A percentile compares a stretch with the other conserved stretches of the same genome.
Conservation (phyloP, 1,140 invertebrate species). For the Mya arenaria region DNA sequence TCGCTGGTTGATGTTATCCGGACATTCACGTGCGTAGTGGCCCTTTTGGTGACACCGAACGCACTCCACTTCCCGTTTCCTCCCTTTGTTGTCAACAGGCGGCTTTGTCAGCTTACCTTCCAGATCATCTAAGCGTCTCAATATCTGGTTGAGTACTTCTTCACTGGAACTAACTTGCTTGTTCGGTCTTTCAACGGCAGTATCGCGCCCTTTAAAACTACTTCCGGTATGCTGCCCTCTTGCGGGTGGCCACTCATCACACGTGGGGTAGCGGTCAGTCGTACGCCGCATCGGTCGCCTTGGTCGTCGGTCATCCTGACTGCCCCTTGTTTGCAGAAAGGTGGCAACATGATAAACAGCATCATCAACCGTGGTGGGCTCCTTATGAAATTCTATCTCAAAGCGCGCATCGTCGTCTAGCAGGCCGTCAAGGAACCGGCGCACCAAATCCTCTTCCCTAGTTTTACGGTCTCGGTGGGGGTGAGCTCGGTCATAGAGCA, state of each 20-base stretch:
- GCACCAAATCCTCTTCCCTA: constrained; percentile 45
- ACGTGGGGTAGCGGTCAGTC: neutral
- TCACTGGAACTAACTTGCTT: neutral
- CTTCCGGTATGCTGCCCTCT: too few species aligned
- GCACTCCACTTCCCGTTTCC: constrained; percentile 7
- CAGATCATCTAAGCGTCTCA: too few species aligned
- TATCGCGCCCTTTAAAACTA: neutral
- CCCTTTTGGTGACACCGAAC: constrained; percentile 18
- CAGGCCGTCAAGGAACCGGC: constrained; percentile 40
- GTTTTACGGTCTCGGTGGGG: constrained; percentile 16
- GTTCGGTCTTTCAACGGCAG: neutral
- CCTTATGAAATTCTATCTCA: constrained; percentile 48
- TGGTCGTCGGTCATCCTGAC: neutral
- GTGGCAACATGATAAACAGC: constrained; percentile 38
- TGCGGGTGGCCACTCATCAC: neutral
- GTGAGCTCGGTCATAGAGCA: constrained; percentile 43
- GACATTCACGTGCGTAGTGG: constrained; percentile 29
- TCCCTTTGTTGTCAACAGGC: too few species aligned
- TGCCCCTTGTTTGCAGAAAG: constrained; percentile 2
- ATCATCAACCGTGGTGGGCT: constrained; percentile 37
- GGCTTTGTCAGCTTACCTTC: neutral
- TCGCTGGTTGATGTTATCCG: too few species aligned
- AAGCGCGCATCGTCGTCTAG: constrained; percentile 22
- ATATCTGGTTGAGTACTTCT: neutral
- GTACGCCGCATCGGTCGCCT: neutral